A percentile compares a stretch with the other conserved stretches of the same genome.
phyloP scores from a whole-genome alignment of 1,140 invertebrate genomes.

The Hyposmocoma kahamanoa region DNA sequence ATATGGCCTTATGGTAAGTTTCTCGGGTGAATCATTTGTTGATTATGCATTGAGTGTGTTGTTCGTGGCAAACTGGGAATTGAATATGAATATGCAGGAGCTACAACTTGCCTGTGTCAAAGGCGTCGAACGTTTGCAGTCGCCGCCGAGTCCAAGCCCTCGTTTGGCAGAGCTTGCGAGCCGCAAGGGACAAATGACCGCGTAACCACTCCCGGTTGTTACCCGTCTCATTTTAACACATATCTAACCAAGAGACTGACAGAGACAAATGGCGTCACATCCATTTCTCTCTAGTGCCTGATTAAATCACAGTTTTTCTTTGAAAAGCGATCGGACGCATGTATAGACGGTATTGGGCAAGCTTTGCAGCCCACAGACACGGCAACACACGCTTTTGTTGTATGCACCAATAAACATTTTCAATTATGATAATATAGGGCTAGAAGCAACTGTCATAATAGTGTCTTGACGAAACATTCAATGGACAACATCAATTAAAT shows the following conservation, averaged over 20 bases:
- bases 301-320: constrained; percentile 67
- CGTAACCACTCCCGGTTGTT: constrained; percentile 51
- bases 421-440: constrained; percentile 15
- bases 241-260: constrained; percentile 29
- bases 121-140: no score
- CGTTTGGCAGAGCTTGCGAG: constrained; percentile 36
- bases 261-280: constrained; percentile 47
- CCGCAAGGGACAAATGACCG: constrained; percentile 52
- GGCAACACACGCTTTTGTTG: constrained; percentile 12
- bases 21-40: no score
- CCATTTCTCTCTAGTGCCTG: constrained; percentile 48
- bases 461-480: constrained; percentile 55
- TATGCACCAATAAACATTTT: constrained; percentile 15
- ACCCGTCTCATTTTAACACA: constrained; percentile 33
- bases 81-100: no score
- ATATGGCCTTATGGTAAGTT: no score
- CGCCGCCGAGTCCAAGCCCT: neutral
- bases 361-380: constrained; percentile 33
- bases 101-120: no score
- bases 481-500: constrained; percentile 50
- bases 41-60: no score
- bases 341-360: constrained; percentile 46
- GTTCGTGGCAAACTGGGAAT: no score
- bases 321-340: constrained; percentile 45
- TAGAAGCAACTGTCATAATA: constrained; percentile 24